phyloP scores from a whole-genome alignment of 2,888 invertebrate species.

The Sisyra terminalis region DNA sequence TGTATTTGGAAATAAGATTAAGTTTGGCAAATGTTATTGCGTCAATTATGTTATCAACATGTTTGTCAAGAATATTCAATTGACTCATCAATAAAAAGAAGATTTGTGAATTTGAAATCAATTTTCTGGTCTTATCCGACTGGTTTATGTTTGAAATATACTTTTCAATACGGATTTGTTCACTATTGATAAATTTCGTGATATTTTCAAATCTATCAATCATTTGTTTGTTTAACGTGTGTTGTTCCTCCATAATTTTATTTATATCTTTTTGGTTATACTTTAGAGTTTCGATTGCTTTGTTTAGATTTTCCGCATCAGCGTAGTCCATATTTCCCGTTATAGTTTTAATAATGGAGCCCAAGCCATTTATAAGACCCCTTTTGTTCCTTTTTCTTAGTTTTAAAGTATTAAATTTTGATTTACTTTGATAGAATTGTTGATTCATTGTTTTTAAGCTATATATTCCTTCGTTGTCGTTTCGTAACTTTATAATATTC shows the following conservation, averaged over 20 bases:
- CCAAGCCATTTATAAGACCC: background rate
- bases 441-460: background rate
- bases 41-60: too few relatives aligned
- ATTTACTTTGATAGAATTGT: background rate
- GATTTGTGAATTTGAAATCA: too few relatives aligned
- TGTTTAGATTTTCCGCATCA: background rate
- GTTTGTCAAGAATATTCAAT: too few relatives aligned
- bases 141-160: too few relatives aligned
- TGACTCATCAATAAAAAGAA: too few relatives aligned
- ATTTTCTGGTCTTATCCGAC: too few relatives aligned
- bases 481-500: background rate
- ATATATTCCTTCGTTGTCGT: background rate
- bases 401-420: background rate
- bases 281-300: background rate
- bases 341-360: slow-evolving; percentile 1
- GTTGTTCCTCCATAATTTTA: background rate
- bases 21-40: too few relatives aligned
- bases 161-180: too few relatives aligned
- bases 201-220: background rate
- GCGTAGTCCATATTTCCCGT: background rate
- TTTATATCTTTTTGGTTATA: background rate
- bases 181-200: background rate
- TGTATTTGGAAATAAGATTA: too few relatives aligned
- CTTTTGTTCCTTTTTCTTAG: background rate
- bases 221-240: background rate